Evolutionary conservation across 2,888 invertebrate genomes (phyloP).

Genomic region (Acrocera orbiculus): DNA sequence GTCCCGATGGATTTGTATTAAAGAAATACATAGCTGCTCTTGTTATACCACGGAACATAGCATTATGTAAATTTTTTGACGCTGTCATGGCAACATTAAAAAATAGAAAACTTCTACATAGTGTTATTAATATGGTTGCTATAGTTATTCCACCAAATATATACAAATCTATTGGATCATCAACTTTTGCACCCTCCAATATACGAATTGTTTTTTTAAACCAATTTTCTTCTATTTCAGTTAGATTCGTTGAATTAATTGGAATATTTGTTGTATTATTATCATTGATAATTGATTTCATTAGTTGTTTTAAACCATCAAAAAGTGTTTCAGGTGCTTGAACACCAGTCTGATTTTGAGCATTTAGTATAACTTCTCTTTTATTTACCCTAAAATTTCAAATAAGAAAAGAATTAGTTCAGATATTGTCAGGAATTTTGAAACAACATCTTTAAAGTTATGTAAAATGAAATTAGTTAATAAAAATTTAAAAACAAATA

Average conservation of each 20-base stretch:
- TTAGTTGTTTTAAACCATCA: neutral
- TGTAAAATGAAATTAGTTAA: neutral
- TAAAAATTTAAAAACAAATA: neutral
- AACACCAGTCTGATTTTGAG: neutral
- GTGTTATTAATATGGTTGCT: conserved; percentile 26
- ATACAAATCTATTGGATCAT: conserved; percentile 26
- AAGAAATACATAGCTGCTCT: conserved; percentile 74
- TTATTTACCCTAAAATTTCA: conserved; percentile 41
- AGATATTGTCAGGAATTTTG: too few species aligned
- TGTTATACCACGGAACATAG: conserved; percentile 68
- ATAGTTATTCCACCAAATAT: conserved; percentile 35
- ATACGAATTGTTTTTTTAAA: too few species aligned
- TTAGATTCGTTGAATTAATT: too few species aligned
- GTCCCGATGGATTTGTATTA: conserved; percentile 66
- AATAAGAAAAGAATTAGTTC: too few species aligned
- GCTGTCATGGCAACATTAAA: conserved; percentile 50
- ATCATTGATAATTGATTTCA: too few species aligned
- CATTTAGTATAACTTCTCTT: conserved; percentile 27
- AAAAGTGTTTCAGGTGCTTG: neutral
- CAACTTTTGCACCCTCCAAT: too few species aligned
- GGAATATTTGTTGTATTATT: too few species aligned
- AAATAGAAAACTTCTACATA: conserved; percentile 32
- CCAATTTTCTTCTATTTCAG: too few species aligned
- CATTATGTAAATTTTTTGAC: conserved; percentile 59
- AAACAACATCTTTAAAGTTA: neutral